phyloP scores from a whole-genome alignment of 2,888 invertebrate genomes.

The Gryllus longicercus region DNA sequence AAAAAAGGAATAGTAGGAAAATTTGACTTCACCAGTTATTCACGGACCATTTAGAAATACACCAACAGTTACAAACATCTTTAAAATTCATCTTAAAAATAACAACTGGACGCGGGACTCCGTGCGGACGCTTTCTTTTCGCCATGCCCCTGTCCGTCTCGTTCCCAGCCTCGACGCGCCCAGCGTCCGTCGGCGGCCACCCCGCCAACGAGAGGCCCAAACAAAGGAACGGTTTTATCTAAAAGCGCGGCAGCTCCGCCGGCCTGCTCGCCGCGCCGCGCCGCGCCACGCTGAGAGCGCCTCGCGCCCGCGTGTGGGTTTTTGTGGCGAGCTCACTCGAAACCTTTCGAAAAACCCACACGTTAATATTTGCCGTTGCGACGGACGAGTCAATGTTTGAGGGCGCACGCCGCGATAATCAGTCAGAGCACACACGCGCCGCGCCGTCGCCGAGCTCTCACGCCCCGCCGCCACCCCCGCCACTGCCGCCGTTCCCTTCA shows the following conservation, averaged over 20 bases:
- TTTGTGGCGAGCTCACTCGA: background rate
- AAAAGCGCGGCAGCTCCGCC: background rate
- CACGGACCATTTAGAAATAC: no score
- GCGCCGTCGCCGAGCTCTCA: background rate
- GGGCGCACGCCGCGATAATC: background rate
- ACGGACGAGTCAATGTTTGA: constrained; percentile 9
- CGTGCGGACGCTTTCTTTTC: no score
- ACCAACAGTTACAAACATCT: no score
- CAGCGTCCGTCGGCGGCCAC: background rate
- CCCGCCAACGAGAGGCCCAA: background rate
- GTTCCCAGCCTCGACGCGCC: no score
- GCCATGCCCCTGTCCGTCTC: no score
- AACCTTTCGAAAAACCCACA: constrained; percentile 5
- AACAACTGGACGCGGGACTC: no score
- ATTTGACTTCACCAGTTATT: no score
- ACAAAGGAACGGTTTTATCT: constrained; percentile 8
- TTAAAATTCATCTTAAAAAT: no score
- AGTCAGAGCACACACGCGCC: background rate
- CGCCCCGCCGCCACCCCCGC: background rate
- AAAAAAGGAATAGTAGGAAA: no score
- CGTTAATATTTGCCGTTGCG: constrained; percentile 17
- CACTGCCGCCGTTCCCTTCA: background rate
- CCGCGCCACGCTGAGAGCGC: background rate
- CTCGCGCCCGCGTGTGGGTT: background rate
- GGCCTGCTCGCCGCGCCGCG: background rate